Percentiles rank a stretch among this genome's conserved stretches.
These are phyloP conservation scores for Paraescarpia echinospica DNA, from an alignment of 1,140 invertebrate genomes.

Conservation along the genomic window DNA sequence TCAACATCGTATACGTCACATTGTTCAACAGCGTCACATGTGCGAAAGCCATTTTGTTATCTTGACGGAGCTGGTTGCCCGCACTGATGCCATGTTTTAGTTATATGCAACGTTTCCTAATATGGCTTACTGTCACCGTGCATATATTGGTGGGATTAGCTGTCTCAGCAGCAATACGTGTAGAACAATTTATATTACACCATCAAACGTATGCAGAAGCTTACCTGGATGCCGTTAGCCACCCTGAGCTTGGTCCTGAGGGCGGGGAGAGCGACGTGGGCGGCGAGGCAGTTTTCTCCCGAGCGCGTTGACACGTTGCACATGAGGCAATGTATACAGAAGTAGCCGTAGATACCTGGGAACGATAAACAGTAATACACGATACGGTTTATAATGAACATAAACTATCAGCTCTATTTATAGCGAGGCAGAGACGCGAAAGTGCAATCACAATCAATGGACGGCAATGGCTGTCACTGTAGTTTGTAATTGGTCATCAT, in stretches of 20 bases:
- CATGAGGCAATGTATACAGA: conserved; percentile 12
- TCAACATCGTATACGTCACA: too few species aligned
- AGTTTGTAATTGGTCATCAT: too few species aligned
- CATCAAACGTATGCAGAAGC: neutral
- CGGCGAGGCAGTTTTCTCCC: neutral
- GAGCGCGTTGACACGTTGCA: neutral
- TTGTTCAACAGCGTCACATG: too few species aligned
- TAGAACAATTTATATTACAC: neutral
- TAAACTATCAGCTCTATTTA: too few species aligned
- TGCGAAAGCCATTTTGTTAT: too few species aligned
- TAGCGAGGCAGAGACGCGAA: neutral
- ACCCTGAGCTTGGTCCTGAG: conserved; percentile 16
- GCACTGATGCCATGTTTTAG: too few species aligned
- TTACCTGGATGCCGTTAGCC: neutral
- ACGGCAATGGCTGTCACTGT: neutral
- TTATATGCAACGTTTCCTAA: neutral
- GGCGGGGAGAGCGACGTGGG: neutral
- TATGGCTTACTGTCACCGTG: neutral
- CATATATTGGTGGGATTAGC: neutral
- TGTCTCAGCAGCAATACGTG: too few species aligned
- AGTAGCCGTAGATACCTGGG: conserved; percentile 13
- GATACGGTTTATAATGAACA: neutral
- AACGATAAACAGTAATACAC: neutral
- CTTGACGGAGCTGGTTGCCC: too few species aligned
- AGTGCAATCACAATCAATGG: neutral